A percentile compares a stretch with the other conserved stretches of the same genome.
These are phyloP conservation scores for Hippocampus abdominalis DNA, from an alignment of 2,113 vertebrate genomes.

Conservation along the genomic window DNA sequence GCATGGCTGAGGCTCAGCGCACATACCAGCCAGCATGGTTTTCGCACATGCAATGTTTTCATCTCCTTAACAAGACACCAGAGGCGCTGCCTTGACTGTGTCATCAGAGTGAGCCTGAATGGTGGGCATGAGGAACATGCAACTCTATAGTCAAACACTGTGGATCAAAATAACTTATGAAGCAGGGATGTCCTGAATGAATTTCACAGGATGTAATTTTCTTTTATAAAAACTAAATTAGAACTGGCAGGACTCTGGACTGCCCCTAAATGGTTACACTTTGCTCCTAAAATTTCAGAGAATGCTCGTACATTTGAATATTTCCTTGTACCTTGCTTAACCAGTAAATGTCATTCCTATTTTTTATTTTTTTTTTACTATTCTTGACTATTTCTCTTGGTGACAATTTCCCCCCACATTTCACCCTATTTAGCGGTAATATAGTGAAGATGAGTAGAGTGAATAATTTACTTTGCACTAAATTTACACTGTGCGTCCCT, in stretches of 20 bases:
- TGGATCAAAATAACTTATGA: neutral
- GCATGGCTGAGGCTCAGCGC: conserved; percentile 7
- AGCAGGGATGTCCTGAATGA: neutral
- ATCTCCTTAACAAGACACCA: conserved; percentile 6
- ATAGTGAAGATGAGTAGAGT: too few relatives aligned
- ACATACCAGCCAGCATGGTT: conserved; percentile 9
- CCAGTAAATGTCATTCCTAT: too few relatives aligned
- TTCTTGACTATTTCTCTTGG: too few relatives aligned
- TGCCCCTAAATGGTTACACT: too few relatives aligned
- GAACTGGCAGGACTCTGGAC: neutral
- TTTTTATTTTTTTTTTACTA: too few relatives aligned
- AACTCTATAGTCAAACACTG: neutral
- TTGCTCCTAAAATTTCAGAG: too few relatives aligned
- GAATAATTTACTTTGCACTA: too few relatives aligned
- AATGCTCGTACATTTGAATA: too few relatives aligned
- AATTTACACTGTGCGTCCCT: too few relatives aligned
- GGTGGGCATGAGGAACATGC: neutral
- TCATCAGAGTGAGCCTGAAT: neutral
- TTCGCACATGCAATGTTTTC: conserved; percentile 11
- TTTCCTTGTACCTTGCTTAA: too few relatives aligned
- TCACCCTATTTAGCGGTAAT: too few relatives aligned
- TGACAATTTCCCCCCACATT: too few relatives aligned
- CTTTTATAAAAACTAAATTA: neutral
- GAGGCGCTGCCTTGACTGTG: neutral
- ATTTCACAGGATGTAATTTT: neutral